Evolutionary conservation across 2,888 invertebrate species (phyloP).

Genomic region (Enoplolaimus lenunculus): DNA sequence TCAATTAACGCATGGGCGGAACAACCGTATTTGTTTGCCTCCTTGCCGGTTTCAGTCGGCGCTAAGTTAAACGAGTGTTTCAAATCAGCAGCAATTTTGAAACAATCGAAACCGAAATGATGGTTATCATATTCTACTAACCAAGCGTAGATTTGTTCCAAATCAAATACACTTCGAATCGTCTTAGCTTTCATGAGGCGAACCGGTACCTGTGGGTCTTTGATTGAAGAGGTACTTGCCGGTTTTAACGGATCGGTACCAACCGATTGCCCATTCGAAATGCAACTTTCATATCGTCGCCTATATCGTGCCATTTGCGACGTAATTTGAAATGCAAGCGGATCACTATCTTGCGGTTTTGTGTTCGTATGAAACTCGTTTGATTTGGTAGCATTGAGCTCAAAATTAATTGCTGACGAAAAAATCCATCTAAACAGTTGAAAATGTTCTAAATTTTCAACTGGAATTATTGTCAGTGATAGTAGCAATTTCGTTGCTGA

Average conservation of each 20-base stretch:
- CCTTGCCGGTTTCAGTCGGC: background rate
- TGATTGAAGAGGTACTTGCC: background rate
- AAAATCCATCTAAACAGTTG: background rate
- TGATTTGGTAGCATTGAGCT: too few species aligned
- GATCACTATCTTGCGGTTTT: background rate
- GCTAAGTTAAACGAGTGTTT: background rate
- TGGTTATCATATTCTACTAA: background rate
- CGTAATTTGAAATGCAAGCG: background rate
- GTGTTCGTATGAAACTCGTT: background rate
- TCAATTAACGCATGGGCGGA: background rate
- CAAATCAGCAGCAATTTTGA: too few species aligned
- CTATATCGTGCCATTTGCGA: background rate
- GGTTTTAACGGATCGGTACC: background rate
- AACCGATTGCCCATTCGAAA: background rate
- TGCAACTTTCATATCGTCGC: background rate
- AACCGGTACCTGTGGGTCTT: background rate
- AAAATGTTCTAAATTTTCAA: conserved; percentile 25
- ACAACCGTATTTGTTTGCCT: background rate
- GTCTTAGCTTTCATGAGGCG: background rate
- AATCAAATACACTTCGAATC: background rate
- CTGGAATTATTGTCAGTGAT: conserved; percentile 55
- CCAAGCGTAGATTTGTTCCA: background rate
- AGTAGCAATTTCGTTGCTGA: conserved; percentile 20
- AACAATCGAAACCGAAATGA: too few species aligned
- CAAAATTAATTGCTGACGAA: background rate